Evolutionary conservation across 2,113 vertebrate genomes (phyloP).

Genomic region (Pteropus alecto): DNA sequence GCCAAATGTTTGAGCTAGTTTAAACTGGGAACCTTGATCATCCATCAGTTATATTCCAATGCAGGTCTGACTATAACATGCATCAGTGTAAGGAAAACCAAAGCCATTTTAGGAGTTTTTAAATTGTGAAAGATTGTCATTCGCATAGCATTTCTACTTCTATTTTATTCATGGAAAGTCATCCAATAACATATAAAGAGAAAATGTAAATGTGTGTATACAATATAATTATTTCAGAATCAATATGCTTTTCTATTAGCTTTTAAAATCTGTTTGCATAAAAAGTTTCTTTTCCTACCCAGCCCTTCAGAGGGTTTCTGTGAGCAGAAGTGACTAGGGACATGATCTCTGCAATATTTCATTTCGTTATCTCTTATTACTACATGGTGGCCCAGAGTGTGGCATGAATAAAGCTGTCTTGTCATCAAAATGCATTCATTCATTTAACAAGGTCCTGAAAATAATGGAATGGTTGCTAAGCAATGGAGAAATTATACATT

Average conservation of each 20-base stretch:
- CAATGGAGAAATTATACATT: constrained; percentile 70
- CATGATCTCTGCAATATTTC: constrained; percentile 66
- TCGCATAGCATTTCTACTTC: not conserved
- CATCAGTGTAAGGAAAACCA: not conserved
- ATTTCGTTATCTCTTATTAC: constrained; percentile 73
- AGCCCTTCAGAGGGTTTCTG: constrained; percentile 31
- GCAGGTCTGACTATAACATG: not conserved
- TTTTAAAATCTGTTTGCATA: constrained; percentile 58
- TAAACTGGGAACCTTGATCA: not conserved
- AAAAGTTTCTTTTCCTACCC: constrained; percentile 28
- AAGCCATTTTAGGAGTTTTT: not conserved
- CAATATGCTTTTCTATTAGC: constrained; percentile 50
- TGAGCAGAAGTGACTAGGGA: constrained; percentile 22
- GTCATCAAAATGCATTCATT: constrained; percentile 75
- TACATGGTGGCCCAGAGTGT: constrained; percentile 49
- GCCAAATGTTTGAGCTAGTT: not conserved
- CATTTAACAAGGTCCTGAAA: constrained; percentile 73
- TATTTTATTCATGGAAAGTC: constrained; percentile 40
- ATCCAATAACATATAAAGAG: constrained; percentile 2
- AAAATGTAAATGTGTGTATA: constrained; percentile 14
- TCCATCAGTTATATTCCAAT: not conserved
- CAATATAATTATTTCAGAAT: constrained; percentile 57
- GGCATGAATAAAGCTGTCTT: constrained; percentile 73
- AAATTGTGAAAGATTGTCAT: not conserved
- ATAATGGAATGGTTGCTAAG: constrained; percentile 75